A percentile compares a stretch with the other conserved stretches of the same genome.
phyloP scores from a whole-genome alignment of 2,888 invertebrate genomes.

The Hipparchia sbordonii region DNA sequence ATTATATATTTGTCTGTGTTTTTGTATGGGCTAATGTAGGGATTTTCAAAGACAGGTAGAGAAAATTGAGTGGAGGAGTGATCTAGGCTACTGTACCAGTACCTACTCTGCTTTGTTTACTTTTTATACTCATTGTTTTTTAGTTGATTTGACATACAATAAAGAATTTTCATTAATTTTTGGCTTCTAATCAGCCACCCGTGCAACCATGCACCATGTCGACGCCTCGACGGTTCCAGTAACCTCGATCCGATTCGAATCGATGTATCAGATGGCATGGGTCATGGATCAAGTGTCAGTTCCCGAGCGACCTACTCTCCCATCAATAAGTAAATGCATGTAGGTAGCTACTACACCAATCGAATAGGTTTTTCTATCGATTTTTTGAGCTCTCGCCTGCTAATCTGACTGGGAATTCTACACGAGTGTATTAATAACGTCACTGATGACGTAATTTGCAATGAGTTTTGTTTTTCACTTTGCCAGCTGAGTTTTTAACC shows the following conservation, averaged over 20 bases:
- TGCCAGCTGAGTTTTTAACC: neutral
- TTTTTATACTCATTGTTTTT: too few relatives aligned
- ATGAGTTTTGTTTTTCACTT: neutral
- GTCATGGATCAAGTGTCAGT: slow-evolving; percentile 13
- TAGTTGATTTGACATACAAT: too few relatives aligned
- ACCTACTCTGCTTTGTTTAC: too few relatives aligned
- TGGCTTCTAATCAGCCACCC: neutral
- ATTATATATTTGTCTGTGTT: too few relatives aligned
- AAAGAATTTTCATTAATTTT: too few relatives aligned
- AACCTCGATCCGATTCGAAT: slow-evolving; percentile 9
- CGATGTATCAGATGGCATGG: slow-evolving; percentile 5
- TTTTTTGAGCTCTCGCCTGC: neutral
- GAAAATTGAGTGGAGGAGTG: too few relatives aligned
- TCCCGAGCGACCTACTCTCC: slow-evolving; percentile 7
- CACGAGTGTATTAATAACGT: neutral
- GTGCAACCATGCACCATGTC: neutral
- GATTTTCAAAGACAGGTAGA: too few relatives aligned
- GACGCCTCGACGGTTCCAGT: neutral
- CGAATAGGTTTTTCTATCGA: slow-evolving; percentile 1
- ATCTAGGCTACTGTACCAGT: too few relatives aligned
- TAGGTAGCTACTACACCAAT: neutral
- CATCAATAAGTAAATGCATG: neutral
- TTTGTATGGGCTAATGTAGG: too few relatives aligned
- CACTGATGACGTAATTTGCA: neutral
- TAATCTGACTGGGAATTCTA: neutral